Evolutionary conservation across 92 coral and sea anemone genomes (phyloP).

Genomic region (Scolanthus callimorphus): DNA sequence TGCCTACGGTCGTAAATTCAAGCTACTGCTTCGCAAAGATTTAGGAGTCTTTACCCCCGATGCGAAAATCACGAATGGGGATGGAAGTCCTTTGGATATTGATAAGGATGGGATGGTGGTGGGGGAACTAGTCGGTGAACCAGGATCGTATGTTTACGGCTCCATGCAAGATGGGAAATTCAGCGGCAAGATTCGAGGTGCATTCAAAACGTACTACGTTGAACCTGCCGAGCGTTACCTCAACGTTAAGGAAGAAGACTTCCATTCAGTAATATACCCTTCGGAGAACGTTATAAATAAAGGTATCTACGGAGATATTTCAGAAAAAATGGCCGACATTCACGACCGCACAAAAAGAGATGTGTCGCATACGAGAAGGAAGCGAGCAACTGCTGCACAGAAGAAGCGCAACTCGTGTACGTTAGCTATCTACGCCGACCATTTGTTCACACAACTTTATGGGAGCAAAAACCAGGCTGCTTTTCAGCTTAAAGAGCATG

Average conservation of each 20-base stretch:
- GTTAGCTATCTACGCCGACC: constrained; percentile 78
- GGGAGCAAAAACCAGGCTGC: constrained; percentile 76
- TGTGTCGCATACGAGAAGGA: neutral
- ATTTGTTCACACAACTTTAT: constrained; percentile 60
- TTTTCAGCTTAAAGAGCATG: constrained; percentile 70
- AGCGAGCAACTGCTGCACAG: constrained; percentile 43
- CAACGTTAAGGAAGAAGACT: constrained; percentile 56
- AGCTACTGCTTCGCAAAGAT: constrained; percentile 65
- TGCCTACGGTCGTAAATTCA: constrained; percentile 65
- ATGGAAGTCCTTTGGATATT: constrained; percentile 65
- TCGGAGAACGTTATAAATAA: constrained; percentile 68
- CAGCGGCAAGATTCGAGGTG: constrained; percentile 82
- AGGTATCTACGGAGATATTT: constrained; percentile 45
- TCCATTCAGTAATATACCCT: constrained; percentile 92
- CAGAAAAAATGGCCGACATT: constrained; percentile 29
- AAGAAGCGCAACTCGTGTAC: constrained; percentile 58
- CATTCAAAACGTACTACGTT: constrained; percentile 65
- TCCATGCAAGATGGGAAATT: constrained; percentile 77
- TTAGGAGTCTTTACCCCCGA: constrained; percentile 64
- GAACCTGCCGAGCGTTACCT: constrained; percentile 84
- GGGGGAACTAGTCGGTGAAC: constrained; percentile 80
- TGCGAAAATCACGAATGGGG: constrained; percentile 65
- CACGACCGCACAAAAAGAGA: constrained; percentile 25
- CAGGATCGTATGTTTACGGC: constrained; percentile 80
- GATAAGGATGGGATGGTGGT: constrained; percentile 62